Percentiles rank a stretch among this genome's conserved stretches.
phyloP scores from a whole-genome alignment of 2,888 invertebrate species.

The Lutraria lutraria region DNA sequence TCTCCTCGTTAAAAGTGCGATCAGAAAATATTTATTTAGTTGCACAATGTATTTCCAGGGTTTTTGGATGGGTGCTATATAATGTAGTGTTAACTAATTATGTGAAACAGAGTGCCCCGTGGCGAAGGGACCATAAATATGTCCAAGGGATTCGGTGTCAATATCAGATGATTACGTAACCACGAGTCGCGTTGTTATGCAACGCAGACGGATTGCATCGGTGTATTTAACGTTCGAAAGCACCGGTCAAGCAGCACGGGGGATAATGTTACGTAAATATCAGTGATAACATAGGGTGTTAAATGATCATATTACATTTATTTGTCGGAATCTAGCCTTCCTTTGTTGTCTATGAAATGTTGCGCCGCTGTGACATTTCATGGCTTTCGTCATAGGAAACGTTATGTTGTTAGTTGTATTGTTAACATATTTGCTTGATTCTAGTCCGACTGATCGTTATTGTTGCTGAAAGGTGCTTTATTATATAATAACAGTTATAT shows the following conservation, averaged over 20 bases:
- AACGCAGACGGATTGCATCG: neutral
- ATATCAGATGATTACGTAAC: constrained; percentile 1
- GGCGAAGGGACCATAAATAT: neutral
- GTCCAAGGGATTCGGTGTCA: neutral
- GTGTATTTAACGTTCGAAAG: neutral
- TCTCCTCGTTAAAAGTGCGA: neutral
- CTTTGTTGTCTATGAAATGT: neutral
- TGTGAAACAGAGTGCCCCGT: neutral
- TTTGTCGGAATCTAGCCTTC: neutral
- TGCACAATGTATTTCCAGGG: neutral
- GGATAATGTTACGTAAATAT: neutral
- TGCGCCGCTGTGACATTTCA: neutral
- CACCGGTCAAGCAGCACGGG: neutral
- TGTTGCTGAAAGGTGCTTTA: too few relatives aligned
- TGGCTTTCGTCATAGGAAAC: neutral
- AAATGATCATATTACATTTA: constrained; percentile 9
- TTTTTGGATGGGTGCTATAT: neutral
- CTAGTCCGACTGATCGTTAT: too few relatives aligned
- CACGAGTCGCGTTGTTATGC: neutral
- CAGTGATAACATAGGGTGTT: neutral
- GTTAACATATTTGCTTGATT: neutral
- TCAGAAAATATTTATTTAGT: neutral
- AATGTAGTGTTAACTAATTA: neutral
- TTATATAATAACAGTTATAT: too few relatives aligned
- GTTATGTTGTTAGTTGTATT: neutral